phyloP scores from a whole-genome alignment of 2,797 vertebrate species.

The Syngnathus rostellatus region DNA sequence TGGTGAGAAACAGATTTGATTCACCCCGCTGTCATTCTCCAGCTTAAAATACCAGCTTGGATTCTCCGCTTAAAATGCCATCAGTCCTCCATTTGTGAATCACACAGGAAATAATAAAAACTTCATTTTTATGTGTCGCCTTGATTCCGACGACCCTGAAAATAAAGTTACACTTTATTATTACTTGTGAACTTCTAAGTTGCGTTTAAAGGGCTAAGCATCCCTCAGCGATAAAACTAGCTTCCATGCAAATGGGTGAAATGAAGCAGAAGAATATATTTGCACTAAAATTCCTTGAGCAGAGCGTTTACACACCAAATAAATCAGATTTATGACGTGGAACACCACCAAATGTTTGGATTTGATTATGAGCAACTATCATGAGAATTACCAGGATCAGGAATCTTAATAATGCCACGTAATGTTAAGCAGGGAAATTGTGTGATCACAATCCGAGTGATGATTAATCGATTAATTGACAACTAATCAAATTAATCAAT shows the following conservation, averaged over 20 bases:
- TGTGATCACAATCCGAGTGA: too few species aligned
- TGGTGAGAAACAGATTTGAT: constrained; percentile 25
- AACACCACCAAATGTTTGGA: constrained; percentile 5
- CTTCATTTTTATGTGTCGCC: not conserved
- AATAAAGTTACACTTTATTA: constrained; percentile 3
- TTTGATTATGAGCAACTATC: not conserved
- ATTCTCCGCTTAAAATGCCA: constrained; percentile 14
- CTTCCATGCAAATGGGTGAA: constrained; percentile 4
- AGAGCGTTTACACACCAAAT: not conserved
- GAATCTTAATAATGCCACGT: not conserved
- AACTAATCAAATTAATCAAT: too few species aligned
- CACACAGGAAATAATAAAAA: constrained; percentile 2
- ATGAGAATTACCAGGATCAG: not conserved
- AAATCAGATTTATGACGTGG: not conserved
- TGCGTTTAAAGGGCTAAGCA: not conserved
- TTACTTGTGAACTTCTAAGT: not conserved
- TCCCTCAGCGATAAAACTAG: not conserved
- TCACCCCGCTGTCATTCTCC: constrained; percentile 22
- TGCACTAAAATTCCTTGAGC: constrained; percentile 1
- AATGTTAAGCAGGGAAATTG: not conserved
- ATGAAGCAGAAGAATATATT: constrained; percentile 3
- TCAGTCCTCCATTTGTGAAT: constrained; percentile 17
- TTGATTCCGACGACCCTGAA: not conserved
- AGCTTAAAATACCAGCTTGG: constrained; percentile 15
- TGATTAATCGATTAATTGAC: too few species aligned